Conservation (phyloP, 2,888 invertebrate genomes). For the Volucella bombylans region DNA sequence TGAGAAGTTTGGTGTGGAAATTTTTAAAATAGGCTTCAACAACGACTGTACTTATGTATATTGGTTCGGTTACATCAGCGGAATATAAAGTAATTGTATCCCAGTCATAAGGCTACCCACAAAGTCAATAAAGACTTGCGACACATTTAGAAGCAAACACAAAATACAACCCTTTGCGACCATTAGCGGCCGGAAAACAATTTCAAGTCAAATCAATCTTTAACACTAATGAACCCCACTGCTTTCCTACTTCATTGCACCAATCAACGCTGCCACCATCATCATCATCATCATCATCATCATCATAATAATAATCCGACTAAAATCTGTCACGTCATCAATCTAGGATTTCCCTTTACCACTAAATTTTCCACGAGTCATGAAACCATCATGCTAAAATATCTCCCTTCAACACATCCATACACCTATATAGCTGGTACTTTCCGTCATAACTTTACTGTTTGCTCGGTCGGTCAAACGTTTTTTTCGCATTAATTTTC, state of each 20-base stretch:
- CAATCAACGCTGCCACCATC: constrained; percentile 13
- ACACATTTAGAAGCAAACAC: too few relatives aligned
- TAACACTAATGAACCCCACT: constrained; percentile 52
- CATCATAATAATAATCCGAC: constrained; percentile 62
- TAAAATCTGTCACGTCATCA: constrained; percentile 73
- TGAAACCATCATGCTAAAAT: constrained; percentile 58
- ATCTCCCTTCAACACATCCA: constrained; percentile 28
- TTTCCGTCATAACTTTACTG: constrained; percentile 40
- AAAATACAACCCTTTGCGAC: not conserved
- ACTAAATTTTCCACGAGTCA: constrained; percentile 72
- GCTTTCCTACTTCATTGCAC: not conserved
- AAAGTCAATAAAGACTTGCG: too few relatives aligned
- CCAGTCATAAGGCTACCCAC: too few relatives aligned
- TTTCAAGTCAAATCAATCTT: constrained; percentile 62
- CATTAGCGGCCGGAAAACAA: constrained; percentile 23
- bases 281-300: constrained; percentile 11
- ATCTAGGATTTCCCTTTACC: constrained; percentile 69
- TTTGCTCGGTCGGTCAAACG: constrained; percentile 32
- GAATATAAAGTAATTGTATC: too few relatives aligned
- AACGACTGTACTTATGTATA: too few relatives aligned
- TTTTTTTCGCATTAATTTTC: constrained; percentile 31
- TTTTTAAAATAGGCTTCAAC: too few relatives aligned
- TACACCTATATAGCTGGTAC: not conserved
- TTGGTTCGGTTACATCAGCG: too few relatives aligned
- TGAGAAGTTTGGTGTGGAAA: too few relatives aligned